A percentile compares a stretch with the other conserved stretches of the same genome.
Evolutionary conservation across 2,888 invertebrate genomes (phyloP).

Genomic region (Acleris emargana): DNA sequence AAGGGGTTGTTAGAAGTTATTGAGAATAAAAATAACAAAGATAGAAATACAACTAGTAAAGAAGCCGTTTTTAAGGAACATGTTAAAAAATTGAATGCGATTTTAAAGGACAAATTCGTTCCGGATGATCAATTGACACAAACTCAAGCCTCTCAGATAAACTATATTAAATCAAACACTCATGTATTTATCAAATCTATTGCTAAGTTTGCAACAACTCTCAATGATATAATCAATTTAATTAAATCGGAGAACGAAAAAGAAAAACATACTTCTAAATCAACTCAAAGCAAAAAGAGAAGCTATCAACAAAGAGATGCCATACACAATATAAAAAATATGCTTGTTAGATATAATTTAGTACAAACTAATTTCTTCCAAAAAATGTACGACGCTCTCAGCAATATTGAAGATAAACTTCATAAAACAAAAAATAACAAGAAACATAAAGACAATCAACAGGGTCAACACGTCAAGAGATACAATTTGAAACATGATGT

Average conservation of each 20-base stretch:
- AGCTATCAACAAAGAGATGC: constrained; percentile 40
- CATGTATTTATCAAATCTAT: constrained; percentile 59
- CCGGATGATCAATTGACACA: constrained; percentile 45
- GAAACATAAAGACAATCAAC: not conserved
- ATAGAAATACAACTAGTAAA: constrained; percentile 23
- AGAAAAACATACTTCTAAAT: constrained; percentile 19
- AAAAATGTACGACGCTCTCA: constrained; percentile 57
- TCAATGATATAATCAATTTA: constrained; percentile 60
- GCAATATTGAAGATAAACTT: constrained; percentile 43
- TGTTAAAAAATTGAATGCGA: constrained; percentile 53
- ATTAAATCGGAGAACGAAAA: constrained; percentile 46
- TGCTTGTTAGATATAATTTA: constrained; percentile 59
- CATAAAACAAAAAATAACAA: not conserved
- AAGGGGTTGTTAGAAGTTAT: constrained; percentile 59
- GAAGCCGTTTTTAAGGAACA: constrained; percentile 44
- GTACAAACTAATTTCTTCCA: constrained; percentile 64
- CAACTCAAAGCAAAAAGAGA: constrained; percentile 21
- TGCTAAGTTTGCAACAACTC: constrained; percentile 58
- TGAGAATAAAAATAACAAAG: constrained; percentile 39
- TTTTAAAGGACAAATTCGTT: constrained; percentile 51
- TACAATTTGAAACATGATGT: constrained; percentile 39
- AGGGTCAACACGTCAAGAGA: not conserved
- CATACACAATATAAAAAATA: constrained; percentile 52
- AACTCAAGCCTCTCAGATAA: constrained; percentile 54
- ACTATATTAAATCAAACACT: constrained; percentile 60